Evolutionary conservation across 2,888 invertebrate species (phyloP).

Genomic region (Hypselothyrea guttata): DNA sequence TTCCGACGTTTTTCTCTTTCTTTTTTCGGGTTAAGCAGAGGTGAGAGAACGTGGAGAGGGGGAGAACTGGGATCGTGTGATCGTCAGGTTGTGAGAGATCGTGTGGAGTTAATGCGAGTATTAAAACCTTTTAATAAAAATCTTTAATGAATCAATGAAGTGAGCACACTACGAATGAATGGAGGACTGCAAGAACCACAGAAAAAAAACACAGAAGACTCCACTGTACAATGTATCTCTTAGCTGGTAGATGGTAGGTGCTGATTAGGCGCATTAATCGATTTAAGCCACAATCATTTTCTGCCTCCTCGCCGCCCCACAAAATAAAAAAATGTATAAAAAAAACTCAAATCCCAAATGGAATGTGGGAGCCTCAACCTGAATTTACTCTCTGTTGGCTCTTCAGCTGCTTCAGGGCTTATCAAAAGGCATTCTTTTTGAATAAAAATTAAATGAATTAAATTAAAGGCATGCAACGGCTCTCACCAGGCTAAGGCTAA

Average conservation of each 20-base stretch:
- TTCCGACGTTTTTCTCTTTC: too few species aligned
- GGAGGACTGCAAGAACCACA: conserved; percentile 21
- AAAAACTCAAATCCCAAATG: conserved; percentile 39
- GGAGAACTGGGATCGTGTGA: conserved; percentile 50
- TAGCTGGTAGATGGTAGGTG: conserved; percentile 75
- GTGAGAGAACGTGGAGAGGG: conserved; percentile 5
- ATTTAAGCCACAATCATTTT: conserved; percentile 80
- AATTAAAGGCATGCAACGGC: conserved; percentile 70
- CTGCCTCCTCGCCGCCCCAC: conserved; percentile 14
- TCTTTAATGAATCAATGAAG: conserved; percentile 78
- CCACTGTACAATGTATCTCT: conserved; percentile 51
- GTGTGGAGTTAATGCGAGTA: conserved; percentile 81
- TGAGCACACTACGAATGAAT: conserved; percentile 49
- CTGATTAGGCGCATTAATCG: conserved; percentile 80
- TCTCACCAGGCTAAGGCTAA: conserved; percentile 57
- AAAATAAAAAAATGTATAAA: background rate
- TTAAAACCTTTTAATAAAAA: conserved; percentile 81
- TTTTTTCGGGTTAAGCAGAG: background rate
- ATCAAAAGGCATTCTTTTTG: conserved; percentile 74
- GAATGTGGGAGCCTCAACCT: conserved; percentile 67
- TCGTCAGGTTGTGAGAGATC: conserved; percentile 67
- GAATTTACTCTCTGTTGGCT: conserved; percentile 44
- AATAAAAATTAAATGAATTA: conserved; percentile 81
- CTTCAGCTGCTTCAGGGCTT: conserved; percentile 55
- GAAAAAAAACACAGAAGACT: conserved; percentile 27